These are phyloP conservation scores for Talpa occidentalis DNA, from an alignment of 2,113 vertebrate species.

Conservation along the genomic window DNA sequence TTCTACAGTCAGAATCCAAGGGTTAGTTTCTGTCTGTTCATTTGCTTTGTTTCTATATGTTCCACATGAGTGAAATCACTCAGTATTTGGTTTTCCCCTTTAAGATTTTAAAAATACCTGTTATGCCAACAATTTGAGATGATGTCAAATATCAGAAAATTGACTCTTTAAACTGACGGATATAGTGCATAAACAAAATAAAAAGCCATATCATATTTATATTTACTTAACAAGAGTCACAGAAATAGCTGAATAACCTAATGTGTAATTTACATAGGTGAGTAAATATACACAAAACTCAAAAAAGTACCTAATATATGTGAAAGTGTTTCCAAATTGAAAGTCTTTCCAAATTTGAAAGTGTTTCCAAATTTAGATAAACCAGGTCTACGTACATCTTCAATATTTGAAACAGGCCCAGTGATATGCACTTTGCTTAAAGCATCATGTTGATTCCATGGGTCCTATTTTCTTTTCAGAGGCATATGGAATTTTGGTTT, in stretches of 20 bases:
- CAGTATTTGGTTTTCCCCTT: too few relatives aligned
- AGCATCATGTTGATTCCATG: not conserved
- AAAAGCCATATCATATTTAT: not conserved
- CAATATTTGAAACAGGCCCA: not conserved
- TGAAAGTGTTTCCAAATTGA: not conserved
- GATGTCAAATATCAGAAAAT: not conserved
- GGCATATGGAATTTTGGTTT: not conserved
- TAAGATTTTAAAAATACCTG: not conserved
- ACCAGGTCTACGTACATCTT: not conserved
- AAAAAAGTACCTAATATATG: not conserved
- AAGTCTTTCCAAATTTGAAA: too few relatives aligned
- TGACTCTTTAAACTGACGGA: not conserved
- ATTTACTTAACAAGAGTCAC: slow-evolving; percentile 6
- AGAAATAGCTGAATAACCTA: not conserved
- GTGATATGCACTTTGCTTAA: not conserved
- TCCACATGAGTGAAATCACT: too few relatives aligned
- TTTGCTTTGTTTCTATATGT: too few relatives aligned
- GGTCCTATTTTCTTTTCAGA: not conserved
- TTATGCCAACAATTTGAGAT: not conserved
- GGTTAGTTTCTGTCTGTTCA: too few relatives aligned
- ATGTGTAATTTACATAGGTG: not conserved
- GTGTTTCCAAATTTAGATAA: not conserved
- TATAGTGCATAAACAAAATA: not conserved
- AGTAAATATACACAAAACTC: not conserved
- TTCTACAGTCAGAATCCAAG: too few relatives aligned